These are phyloP conservation scores for Thecocarcelia acutangulata DNA, from an alignment of 2,888 invertebrate genomes.

Conservation along the genomic window DNA sequence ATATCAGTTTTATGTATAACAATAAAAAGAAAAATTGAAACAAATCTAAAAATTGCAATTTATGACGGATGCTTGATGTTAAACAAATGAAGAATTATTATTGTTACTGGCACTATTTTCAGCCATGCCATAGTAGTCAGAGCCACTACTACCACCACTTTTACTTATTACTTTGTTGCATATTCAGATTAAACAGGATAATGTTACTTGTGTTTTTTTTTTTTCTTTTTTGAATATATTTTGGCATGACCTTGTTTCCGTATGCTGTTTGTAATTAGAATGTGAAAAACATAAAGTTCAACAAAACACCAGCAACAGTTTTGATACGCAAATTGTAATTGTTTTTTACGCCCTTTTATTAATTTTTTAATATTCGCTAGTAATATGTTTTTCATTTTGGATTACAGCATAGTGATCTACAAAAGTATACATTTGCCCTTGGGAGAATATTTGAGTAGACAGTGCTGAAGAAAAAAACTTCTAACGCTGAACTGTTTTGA, in stretches of 20 bases:
- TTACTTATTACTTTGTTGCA: conserved; percentile 45
- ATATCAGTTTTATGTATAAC: conserved; percentile 8
- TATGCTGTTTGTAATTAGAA: conserved; percentile 32
- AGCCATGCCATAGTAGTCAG: neutral
- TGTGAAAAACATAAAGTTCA: conserved; percentile 14
- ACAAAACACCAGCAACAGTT: conserved; percentile 27
- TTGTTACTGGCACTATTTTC: conserved; percentile 24
- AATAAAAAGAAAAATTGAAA: neutral
- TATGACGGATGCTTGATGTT: conserved; percentile 51
- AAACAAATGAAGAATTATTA: conserved; percentile 58
- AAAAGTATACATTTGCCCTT: too few relatives aligned
- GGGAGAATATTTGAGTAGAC: too few relatives aligned
- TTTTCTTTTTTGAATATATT: conserved; percentile 24
- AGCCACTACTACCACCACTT: neutral
- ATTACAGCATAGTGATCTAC: conserved; percentile 19
- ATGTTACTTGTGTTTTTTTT: conserved; percentile 43
- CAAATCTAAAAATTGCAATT: conserved; percentile 44
- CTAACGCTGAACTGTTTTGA: too few relatives aligned
- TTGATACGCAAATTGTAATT: conserved; percentile 45
- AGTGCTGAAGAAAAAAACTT: too few relatives aligned
- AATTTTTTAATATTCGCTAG: conserved; percentile 17
- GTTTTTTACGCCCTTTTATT: conserved; percentile 22
- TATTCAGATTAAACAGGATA: conserved; percentile 54
- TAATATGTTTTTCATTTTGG: conserved; percentile 3
- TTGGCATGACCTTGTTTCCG: conserved; percentile 54